Evolutionary conservation across 64 coral and sea anemone species (phyloP).

Genomic region (Catalaphyllia jardinei): DNA sequence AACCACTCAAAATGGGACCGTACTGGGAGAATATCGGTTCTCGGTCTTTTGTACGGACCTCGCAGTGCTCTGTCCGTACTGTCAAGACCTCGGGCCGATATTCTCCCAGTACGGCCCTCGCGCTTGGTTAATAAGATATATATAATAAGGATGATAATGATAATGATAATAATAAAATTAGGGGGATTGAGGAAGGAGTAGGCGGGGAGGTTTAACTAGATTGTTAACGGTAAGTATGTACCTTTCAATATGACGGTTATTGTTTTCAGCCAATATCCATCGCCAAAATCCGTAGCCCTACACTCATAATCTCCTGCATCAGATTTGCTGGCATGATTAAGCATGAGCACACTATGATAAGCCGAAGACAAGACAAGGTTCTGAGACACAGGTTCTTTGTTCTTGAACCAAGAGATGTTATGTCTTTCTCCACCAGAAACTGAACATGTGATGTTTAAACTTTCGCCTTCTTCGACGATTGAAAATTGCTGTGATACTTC

Average conservation of each 20-base stretch:
- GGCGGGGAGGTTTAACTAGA: not conserved
- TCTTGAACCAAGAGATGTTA: not conserved
- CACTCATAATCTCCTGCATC: conserved; percentile 54
- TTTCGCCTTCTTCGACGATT: conserved; percentile 5
- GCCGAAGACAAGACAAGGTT: not conserved
- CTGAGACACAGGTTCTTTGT: conserved; percentile 2
- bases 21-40: too few species aligned
- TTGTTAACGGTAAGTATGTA: not conserved
- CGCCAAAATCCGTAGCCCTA: conserved; percentile 8
- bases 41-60: too few species aligned
- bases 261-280: conserved; percentile 20
- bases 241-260: conserved; percentile 1
- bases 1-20: too few species aligned
- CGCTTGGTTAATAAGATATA: too few species aligned
- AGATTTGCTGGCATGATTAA: not conserved
- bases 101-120: too few species aligned
- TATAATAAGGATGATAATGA: too few species aligned
- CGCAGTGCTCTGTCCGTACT: too few species aligned
- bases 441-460: not conserved
- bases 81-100: too few species aligned
- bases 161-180: too few species aligned
- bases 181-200: too few species aligned
- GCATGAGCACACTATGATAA: not conserved
- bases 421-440: not conserved
- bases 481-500: not conserved